phyloP scores from a whole-genome alignment of 2,113 vertebrate genomes.

The Acanthisitta chloris region DNA sequence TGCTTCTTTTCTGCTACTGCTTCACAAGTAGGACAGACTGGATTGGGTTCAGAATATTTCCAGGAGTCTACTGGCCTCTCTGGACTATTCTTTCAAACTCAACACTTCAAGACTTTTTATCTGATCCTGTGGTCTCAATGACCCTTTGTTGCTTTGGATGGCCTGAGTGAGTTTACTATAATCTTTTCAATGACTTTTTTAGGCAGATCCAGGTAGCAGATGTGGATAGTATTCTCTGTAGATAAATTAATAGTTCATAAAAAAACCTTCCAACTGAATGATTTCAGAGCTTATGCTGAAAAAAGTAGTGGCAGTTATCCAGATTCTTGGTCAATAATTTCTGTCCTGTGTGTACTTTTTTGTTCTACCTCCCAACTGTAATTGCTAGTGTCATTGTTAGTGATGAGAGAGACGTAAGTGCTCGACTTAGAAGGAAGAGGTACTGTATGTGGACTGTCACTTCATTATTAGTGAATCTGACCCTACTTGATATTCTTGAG shows the following conservation, averaged over 20 bases:
- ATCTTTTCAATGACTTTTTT: neutral
- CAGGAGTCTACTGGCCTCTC: neutral
- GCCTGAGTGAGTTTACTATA: neutral
- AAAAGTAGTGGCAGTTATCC: neutral
- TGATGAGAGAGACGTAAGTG: neutral
- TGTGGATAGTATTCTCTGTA: neutral
- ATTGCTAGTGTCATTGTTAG: neutral
- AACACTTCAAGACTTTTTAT: fast-evolving
- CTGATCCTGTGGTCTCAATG: neutral
- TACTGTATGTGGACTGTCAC: fast-evolving
- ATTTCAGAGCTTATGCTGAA: neutral
- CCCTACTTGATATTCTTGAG: neutral
- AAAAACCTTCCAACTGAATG: neutral
- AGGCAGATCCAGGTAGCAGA: neutral
- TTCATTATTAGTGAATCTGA: neutral
- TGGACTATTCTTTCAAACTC: neutral
- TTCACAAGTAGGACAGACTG: neutral
- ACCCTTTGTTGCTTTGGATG: neutral
- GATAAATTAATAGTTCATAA: neutral
- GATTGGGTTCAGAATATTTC: neutral
- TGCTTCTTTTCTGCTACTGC: neutral
- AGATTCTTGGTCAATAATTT: neutral
- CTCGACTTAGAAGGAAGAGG: neutral
- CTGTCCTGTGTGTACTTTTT: fast-evolving
- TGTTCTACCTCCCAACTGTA: neutral